Evolutionary conservation across 2,797 vertebrate species (phyloP), one percentile per base, ranked within the genome.

Genomic region (Falco peregrinus): DNA sequence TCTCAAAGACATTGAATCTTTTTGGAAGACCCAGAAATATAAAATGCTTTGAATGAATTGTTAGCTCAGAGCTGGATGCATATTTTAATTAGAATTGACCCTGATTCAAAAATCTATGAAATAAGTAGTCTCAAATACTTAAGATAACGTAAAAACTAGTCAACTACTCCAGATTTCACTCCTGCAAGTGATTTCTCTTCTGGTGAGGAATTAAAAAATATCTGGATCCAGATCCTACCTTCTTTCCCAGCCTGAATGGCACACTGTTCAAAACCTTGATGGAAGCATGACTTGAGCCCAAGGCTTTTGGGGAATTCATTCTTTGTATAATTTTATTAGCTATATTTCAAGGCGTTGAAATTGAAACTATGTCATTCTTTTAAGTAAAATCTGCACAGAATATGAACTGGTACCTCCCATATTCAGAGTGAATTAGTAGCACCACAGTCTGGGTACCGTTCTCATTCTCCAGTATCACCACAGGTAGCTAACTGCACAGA

Each of bases 41-140:
- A 59, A 73, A 90, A 92, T 37, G 13, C 25, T 61, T 68, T 92
- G 47, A 84, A 90, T 3, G 1, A 61, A 59, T 48, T 59, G 7
- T 60, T 92, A 91, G 56, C 48, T 48, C 20, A 29, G 22, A 56
- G 51, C 26, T 88, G 47, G 31, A 73, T 45, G 21, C 12, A 16
- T 85, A 17, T 88, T 95, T 85, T 88, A 87, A 69, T 93, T 91
- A 82, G 35, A 84, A 84, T 63, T 21, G 7, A 88, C 29, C n/a
- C 37, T n/a, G 13, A 86, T 64, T 37, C 56, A 85, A 88, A 69
- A 74, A 90, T 60, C 65, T 82, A 28, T 37, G 43, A 93, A 83
- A 21, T 3, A 85, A 80, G 87, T 25, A 74, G 25, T 83, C 11
- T 64, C 29, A 84, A 59, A 87, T 69, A 57, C 8, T 76, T 76